These are phyloP conservation scores for Exephanes ischioxanthus DNA, from an alignment of 2,888 invertebrate genomes.

Conservation along the genomic window DNA sequence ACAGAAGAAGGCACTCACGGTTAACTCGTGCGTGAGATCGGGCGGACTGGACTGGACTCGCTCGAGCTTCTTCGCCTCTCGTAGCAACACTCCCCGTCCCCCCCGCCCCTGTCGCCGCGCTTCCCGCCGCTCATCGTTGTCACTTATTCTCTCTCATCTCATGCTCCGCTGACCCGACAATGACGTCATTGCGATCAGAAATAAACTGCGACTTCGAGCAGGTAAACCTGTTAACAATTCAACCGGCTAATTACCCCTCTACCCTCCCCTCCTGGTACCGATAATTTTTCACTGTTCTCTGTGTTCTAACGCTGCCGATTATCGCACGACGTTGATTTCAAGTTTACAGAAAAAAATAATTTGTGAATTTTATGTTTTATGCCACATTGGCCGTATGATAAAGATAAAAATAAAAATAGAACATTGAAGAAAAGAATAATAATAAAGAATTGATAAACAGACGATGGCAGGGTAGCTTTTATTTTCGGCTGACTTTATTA, in stretches of 20 bases:
- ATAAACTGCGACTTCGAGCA: slow-evolving; percentile 50
- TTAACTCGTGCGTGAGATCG: slow-evolving; percentile 64
- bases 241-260: slow-evolving; percentile 34
- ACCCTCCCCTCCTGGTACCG: slow-evolving; percentile 11
- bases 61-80: slow-evolving; percentile 19
- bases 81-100: neutral
- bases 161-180: slow-evolving; percentile 32
- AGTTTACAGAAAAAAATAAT: slow-evolving; percentile 6
- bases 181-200: slow-evolving; percentile 66
- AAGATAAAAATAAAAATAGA: neutral
- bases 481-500: slow-evolving; percentile 12
- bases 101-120: no score
- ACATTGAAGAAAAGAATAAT: slow-evolving; percentile 7
- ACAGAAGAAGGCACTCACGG: slow-evolving; percentile 63
- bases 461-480: neutral
- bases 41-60: slow-evolving; percentile 12
- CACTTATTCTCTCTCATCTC: slow-evolving; percentile 10
- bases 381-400: neutral
- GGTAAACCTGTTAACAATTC: slow-evolving; percentile 28
- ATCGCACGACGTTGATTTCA: slow-evolving; percentile 56
- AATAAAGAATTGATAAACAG: slow-evolving; percentile 10
- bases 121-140: neutral
- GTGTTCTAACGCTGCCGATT: slow-evolving; percentile 47
- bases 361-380: slow-evolving; percentile 10
- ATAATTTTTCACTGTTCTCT: slow-evolving; percentile 58